Percentiles rank a stretch among this genome's conserved stretches.
Evolutionary conservation across 2,888 invertebrate genomes (phyloP).

Genomic region (Nysson spinosus): DNA sequence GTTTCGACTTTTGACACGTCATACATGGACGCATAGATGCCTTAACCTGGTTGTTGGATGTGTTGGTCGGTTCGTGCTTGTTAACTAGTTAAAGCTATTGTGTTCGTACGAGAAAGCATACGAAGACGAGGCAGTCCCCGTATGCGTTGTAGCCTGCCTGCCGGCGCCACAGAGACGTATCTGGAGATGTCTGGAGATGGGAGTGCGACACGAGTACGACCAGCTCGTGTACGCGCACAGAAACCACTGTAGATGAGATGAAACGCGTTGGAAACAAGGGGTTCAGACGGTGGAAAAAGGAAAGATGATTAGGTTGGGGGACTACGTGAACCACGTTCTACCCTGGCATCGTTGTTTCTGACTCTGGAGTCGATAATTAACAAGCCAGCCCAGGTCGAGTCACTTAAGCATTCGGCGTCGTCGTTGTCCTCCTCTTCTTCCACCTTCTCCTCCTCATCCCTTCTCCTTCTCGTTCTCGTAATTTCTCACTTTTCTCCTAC

Average conservation of each 20-base stretch:
- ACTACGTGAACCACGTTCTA: conserved; percentile 32
- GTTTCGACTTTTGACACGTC: conserved; percentile 56
- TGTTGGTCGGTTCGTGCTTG: conserved; percentile 37
- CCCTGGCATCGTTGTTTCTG: conserved; percentile 24
- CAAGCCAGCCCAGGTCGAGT: conserved; percentile 64
- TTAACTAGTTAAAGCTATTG: conserved; percentile 62
- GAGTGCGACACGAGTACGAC: conserved; percentile 34
- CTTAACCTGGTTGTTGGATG: conserved; percentile 28
- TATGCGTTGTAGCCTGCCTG: conserved; percentile 23
- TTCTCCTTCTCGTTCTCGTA: conserved; percentile 30
- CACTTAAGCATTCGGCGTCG: conserved; percentile 56
- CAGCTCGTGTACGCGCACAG: conserved; percentile 19
- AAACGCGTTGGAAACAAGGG: conserved; percentile 73
- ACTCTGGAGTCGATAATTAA: conserved; percentile 74
- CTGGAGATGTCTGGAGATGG: conserved; percentile 54
- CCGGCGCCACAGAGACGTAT: conserved; percentile 45
- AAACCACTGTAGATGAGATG: conserved; percentile 53
- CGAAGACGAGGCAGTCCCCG: conserved; percentile 2
- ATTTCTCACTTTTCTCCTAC: conserved; percentile 19
- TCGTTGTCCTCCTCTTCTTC: conserved; percentile 27
- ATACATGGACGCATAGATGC: conserved; percentile 25
- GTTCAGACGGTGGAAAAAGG: conserved; percentile 60
- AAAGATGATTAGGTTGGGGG: conserved; percentile 72
- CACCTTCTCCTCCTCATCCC: conserved; percentile 31
- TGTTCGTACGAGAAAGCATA: conserved; percentile 40